Evolutionary conservation across 1,140 invertebrate genomes (phyloP).

Genomic region (Drosophila seguyi): DNA sequence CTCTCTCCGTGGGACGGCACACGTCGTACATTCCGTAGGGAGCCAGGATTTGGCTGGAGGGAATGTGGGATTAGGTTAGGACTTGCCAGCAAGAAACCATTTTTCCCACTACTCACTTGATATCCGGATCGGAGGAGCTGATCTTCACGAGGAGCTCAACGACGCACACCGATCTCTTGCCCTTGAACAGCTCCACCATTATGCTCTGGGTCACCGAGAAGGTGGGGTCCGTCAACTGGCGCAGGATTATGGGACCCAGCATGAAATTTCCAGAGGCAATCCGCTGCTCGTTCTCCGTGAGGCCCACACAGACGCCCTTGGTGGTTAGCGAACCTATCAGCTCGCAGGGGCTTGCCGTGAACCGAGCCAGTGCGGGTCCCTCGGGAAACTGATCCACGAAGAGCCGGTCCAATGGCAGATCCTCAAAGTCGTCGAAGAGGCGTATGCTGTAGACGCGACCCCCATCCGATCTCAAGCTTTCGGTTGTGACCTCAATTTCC

Average conservation of each 20-base stretch:
- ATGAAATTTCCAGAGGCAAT: constrained; percentile 25
- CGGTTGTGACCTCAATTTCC: too few relatives aligned
- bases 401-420: constrained; percentile 33
- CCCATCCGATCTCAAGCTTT: neutral
- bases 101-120: constrained; percentile 40
- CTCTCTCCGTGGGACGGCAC: constrained; percentile 49
- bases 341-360: constrained; percentile 56
- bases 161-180: neutral
- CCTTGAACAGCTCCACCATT: constrained; percentile 9
- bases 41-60: constrained; percentile 23
- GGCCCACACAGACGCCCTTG: constrained; percentile 43
- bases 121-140: constrained; percentile 27
- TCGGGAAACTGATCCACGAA: constrained; percentile 10
- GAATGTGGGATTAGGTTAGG: neutral
- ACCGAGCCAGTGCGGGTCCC: constrained; percentile 7
- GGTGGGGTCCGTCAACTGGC: constrained; percentile 39
- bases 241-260: constrained; percentile 11
- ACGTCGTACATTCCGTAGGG: constrained; percentile 59
- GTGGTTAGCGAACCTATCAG: constrained; percentile 40
- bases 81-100: neutral
- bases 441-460: constrained; percentile 23
- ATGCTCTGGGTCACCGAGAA: constrained; percentile 38
- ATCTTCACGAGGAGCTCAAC: constrained; percentile 42
- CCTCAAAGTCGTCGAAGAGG: constrained; percentile 41
- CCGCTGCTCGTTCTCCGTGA: constrained; percentile 4